Evolutionary conservation across 2,797 vertebrate genomes (phyloP).

Genomic region (Geotrypetes seraphini): DNA sequence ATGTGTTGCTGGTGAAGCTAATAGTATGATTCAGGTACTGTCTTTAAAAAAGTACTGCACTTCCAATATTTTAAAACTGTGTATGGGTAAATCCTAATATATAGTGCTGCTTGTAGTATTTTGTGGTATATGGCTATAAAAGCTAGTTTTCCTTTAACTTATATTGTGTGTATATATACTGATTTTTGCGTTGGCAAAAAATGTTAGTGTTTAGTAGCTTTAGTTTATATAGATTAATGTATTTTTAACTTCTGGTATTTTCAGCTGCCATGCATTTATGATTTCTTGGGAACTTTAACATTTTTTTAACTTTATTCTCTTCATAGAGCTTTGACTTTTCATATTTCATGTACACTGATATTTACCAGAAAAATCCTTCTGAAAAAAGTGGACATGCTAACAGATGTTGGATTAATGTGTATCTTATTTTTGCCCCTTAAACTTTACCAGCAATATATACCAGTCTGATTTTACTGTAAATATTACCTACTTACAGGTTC

Average conservation of each 20-base stretch:
- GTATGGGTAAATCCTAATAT: constrained; percentile 50
- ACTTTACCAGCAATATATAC: too few species aligned
- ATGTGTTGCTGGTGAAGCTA: constrained; percentile 73
- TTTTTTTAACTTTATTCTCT: constrained; percentile 33
- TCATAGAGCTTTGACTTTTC: too few species aligned
- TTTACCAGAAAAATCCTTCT: too few species aligned
- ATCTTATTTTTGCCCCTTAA: too few species aligned
- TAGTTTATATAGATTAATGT: constrained; percentile 38
- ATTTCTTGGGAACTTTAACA: constrained; percentile 32
- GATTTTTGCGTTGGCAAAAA: constrained; percentile 38
- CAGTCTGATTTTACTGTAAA: too few species aligned
- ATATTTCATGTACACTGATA: too few species aligned
- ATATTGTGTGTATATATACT: constrained; percentile 49
- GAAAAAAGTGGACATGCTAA: too few species aligned
- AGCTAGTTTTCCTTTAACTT: constrained; percentile 39
- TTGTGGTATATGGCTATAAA: constrained; percentile 46
- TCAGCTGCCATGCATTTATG: constrained; percentile 40
- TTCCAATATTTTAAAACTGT: constrained; percentile 60
- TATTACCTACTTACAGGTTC: too few species aligned
- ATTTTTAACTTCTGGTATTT: constrained; percentile 33
- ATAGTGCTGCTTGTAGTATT: constrained; percentile 47
- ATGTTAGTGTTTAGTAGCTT: constrained; percentile 38
- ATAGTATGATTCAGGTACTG: constrained; percentile 75
- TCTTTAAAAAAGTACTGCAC: constrained; percentile 66
- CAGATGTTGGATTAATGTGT: too few species aligned